These are phyloP conservation scores for Hypselothyrea guttata DNA, from an alignment of 2,888 invertebrate genomes.

Conservation along the genomic window DNA sequence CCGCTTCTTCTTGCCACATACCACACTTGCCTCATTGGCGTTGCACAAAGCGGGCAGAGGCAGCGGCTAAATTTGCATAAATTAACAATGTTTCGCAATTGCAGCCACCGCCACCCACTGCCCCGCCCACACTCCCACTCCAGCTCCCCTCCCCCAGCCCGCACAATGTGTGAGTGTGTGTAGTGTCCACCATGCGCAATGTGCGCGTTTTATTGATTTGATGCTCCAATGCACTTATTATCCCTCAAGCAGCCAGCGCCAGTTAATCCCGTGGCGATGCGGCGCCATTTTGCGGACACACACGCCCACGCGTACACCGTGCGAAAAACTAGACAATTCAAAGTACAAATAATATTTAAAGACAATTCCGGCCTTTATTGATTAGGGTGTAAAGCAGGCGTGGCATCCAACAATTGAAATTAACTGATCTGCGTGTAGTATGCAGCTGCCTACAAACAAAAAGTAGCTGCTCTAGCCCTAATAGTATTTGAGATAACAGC, in stretches of 20 bases:
- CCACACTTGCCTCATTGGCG: slow-evolving; percentile 65
- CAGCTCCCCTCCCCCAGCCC: slow-evolving; percentile 10
- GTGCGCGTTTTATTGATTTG: slow-evolving; percentile 78
- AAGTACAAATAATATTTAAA: too few relatives aligned
- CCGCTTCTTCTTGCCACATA: too few relatives aligned
- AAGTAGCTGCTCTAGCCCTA: too few relatives aligned
- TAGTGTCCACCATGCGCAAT: slow-evolving; percentile 60
- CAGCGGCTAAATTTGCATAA: slow-evolving; percentile 74
- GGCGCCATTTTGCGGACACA: slow-evolving; percentile 55
- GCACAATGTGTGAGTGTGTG: slow-evolving; percentile 24
- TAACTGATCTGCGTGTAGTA: too few relatives aligned
- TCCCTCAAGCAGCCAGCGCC: slow-evolving; percentile 70
- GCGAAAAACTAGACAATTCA: not conserved
- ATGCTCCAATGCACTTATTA: slow-evolving; percentile 77
- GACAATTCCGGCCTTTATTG: too few relatives aligned
- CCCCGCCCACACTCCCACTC: slow-evolving; percentile 27
- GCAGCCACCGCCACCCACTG: slow-evolving; percentile 72
- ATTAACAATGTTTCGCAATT: slow-evolving; percentile 75
- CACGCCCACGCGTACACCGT: slow-evolving; percentile 16
- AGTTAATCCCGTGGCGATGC: slow-evolving; percentile 64
- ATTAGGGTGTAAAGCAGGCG: too few relatives aligned
- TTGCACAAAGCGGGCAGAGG: slow-evolving; percentile 69
- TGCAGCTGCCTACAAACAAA: too few relatives aligned
- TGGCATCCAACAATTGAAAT: too few relatives aligned
- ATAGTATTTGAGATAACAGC: too few relatives aligned